A percentile compares a stretch with the other conserved stretches of the same genome.
phyloP scores from a whole-genome alignment of 1,140 invertebrate genomes.

The Anoplophora glabripennis region DNA sequence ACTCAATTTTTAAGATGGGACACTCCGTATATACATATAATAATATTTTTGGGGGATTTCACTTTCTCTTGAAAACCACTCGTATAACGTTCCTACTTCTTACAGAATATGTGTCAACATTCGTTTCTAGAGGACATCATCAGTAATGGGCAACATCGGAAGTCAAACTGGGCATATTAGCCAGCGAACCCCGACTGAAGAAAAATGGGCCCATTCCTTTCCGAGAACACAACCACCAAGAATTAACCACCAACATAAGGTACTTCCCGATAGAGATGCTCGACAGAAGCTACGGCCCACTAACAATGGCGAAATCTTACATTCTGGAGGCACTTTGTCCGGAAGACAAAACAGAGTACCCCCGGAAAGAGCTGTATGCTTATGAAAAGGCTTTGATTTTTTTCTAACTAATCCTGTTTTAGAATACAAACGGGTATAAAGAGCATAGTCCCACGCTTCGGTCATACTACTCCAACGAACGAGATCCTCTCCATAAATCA shows the following conservation, averaged over 20 bases:
- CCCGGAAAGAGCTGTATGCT: neutral
- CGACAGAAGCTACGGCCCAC: constrained; percentile 65
- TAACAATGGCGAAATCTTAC: constrained; percentile 75
- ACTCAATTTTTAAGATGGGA: too few species aligned
- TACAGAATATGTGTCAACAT: constrained; percentile 16
- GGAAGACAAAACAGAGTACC: constrained; percentile 46
- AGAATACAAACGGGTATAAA: neutral
- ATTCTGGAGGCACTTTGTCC: constrained; percentile 74
- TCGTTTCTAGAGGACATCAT: neutral
- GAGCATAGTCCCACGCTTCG: constrained; percentile 5
- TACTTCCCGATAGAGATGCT: constrained; percentile 61
- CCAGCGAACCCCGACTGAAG: constrained; percentile 21
- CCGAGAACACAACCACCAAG: constrained; percentile 46
- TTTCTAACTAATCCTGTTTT: neutral
- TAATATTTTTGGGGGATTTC: too few species aligned
- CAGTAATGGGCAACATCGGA: constrained; percentile 43
- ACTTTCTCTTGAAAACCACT: too few species aligned
- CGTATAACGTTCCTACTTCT: too few species aligned
- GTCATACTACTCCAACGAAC: constrained; percentile 4
- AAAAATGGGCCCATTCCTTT: constrained; percentile 52
- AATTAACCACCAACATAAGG: constrained; percentile 55
- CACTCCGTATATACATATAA: too few species aligned
- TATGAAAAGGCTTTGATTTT: neutral
- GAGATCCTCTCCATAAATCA: constrained; percentile 5
- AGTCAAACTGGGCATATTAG: constrained; percentile 39